These are phyloP conservation scores for Fabriciana adippe DNA, from an alignment of 2,888 invertebrate genomes.

Conservation along the genomic window DNA sequence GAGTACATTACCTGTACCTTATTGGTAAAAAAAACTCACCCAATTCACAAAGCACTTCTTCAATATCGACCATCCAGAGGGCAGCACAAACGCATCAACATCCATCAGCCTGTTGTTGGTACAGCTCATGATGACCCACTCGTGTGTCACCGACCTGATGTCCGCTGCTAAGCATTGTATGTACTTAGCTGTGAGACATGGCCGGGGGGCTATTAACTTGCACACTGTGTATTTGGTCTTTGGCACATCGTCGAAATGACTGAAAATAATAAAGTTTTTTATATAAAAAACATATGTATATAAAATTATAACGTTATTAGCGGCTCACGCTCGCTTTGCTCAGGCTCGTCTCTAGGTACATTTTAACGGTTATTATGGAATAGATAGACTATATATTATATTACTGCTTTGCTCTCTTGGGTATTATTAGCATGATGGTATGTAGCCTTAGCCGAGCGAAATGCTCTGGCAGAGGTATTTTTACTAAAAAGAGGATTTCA, in stretches of 20 bases:
- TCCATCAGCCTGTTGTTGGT: slow-evolving; percentile 58
- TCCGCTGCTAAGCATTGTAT: slow-evolving; percentile 87
- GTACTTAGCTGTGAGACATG: slow-evolving; percentile 88
- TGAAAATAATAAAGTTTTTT: slow-evolving; percentile 40
- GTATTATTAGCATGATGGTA: too few species aligned
- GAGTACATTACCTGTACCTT: too few species aligned
- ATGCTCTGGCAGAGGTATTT: too few species aligned
- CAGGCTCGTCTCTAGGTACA: too few species aligned
- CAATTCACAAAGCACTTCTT: slow-evolving; percentile 70
- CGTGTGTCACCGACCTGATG: slow-evolving; percentile 84
- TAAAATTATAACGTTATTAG: too few species aligned
- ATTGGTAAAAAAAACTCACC: slow-evolving; percentile 48
- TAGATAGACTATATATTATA: too few species aligned
- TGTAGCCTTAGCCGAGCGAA: too few species aligned
- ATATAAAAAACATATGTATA: background rate
- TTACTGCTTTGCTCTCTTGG: too few species aligned
- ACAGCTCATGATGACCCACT: slow-evolving; percentile 87
- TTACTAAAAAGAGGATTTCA: too few species aligned
- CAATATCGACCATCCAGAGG: slow-evolving; percentile 83
- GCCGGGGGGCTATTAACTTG: slow-evolving; percentile 85
- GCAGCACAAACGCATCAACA: slow-evolving; percentile 77
- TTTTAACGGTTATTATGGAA: too few species aligned
- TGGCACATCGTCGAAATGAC: slow-evolving; percentile 81
- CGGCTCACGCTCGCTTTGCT: too few species aligned
- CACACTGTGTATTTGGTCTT: slow-evolving; percentile 78